Conservation (phyloP, 2,113 vertebrate species). For the Pampusana beccarii region DNA sequence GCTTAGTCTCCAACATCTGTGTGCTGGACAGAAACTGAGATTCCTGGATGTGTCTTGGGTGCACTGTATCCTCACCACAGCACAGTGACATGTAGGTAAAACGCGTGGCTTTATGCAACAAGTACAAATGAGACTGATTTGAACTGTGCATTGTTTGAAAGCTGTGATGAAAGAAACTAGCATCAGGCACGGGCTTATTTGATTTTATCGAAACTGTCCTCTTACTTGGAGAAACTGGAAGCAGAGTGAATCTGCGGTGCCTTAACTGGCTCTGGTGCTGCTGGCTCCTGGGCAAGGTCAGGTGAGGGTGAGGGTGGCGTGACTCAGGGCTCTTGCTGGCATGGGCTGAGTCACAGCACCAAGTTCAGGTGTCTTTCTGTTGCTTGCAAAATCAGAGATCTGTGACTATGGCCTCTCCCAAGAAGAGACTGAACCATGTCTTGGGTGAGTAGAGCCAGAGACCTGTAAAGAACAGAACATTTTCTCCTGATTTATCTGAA, state of each 20-base stretch:
- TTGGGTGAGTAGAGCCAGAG: background rate
- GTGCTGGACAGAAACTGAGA: background rate
- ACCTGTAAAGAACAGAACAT: background rate
- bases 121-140: slow-evolving; percentile 9
- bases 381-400: background rate
- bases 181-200: background rate
- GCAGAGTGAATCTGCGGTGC: background rate
- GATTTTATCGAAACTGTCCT: slow-evolving; percentile 32
- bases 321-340: slow-evolving; percentile 20
- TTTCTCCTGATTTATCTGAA: background rate
- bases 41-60: background rate
- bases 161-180: slow-evolving; percentile 6
- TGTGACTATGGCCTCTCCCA: background rate
- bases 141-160: slow-evolving; percentile 42
- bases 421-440: background rate
- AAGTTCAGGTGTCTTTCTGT: background rate
- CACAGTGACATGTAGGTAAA: background rate
- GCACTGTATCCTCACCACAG: background rate
- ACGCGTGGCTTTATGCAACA: background rate
- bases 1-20: slow-evolving; percentile 53
- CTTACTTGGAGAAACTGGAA: slow-evolving; percentile 33
- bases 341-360: background rate
- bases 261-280: background rate
- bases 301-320: background rate
- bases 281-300: background rate